Percentiles rank a stretch among this genome's conserved stretches.
Conservation (phyloP, 2,888 invertebrate genomes). For the Emmelina monodactyla region DNA sequence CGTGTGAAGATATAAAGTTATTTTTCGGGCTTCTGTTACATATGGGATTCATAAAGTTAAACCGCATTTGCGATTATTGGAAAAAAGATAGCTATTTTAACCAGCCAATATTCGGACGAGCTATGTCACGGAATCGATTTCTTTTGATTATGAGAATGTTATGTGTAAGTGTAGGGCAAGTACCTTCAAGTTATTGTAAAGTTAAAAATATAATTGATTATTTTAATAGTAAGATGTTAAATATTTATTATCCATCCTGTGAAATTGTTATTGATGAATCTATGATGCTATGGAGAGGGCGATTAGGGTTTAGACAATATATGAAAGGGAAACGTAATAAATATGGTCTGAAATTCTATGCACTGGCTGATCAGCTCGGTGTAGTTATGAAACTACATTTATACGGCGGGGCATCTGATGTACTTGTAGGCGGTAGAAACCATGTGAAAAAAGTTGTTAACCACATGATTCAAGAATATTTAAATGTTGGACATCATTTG, state of each 20-base stretch:
- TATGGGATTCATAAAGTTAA: conserved; percentile 15
- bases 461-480: conserved; percentile 15
- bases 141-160: conserved; percentile 19
- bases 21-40: conserved; percentile 14
- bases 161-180: conserved; percentile 16
- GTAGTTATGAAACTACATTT: conserved; percentile 20
- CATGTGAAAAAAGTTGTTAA: conserved; percentile 19
- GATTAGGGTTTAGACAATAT: conserved; percentile 20
- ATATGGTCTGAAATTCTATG: conserved; percentile 22
- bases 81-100: conserved; percentile 18
- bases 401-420: conserved; percentile 20
- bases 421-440: conserved; percentile 19
- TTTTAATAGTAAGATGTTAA: conserved; percentile 19
- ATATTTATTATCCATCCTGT: conserved; percentile 13
- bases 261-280: conserved; percentile 13
- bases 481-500: conserved; percentile 15
- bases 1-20: conserved; percentile 7
- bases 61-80: conserved; percentile 18
- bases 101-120: conserved; percentile 14
- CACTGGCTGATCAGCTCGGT: conserved; percentile 16
- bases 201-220: conserved; percentile 13
- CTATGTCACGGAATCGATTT: conserved; percentile 19
- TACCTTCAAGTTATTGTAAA: conserved; percentile 17
- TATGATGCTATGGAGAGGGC: conserved; percentile 18
- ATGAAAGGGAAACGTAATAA: conserved; percentile 19